Percentiles rank a stretch among this genome's conserved stretches.
Conservation (phyloP, 2,888 invertebrate genomes). For the Stegophylla sp. region DNA sequence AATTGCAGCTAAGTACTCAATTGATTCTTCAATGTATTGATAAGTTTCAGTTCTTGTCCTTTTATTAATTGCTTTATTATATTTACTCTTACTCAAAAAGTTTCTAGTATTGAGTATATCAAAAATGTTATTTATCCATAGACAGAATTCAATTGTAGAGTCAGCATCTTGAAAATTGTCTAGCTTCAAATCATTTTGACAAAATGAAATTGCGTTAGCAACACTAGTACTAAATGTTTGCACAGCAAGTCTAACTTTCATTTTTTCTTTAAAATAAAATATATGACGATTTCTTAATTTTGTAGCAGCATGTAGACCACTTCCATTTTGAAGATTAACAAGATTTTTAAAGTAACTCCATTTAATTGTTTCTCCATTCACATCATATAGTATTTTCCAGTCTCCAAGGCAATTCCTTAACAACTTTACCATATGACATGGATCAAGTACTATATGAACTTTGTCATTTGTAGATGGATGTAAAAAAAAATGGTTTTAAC, state of each 20-base stretch:
- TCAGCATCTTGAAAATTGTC: neutral
- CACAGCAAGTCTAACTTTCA: constrained; percentile 15
- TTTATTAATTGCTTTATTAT: neutral
- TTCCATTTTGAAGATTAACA: neutral
- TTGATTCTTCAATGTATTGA: constrained; percentile 1
- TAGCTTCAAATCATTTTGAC: neutral
- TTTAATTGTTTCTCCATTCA: neutral
- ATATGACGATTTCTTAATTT: constrained; percentile 4
- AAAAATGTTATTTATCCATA: constrained; percentile 13
- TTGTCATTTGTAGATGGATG: too few species aligned
- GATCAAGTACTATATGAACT: too few species aligned
- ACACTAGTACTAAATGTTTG: constrained; percentile 20
- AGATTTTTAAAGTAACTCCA: constrained; percentile 11
- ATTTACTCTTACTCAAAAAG: neutral
- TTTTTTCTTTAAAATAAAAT: constrained; percentile 14
- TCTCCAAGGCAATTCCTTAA: constrained; percentile 7
- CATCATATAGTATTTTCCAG: constrained; percentile 4
- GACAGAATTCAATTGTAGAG: constrained; percentile 6
- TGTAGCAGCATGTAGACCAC: constrained; percentile 3
- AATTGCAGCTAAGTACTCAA: neutral
- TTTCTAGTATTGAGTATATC: constrained; percentile 11
- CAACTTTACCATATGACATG: constrained; percentile 8
- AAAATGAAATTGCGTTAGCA: constrained; percentile 3
- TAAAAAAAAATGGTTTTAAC: neutral
- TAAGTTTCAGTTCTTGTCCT: neutral